Conservation (phyloP, 2,797 vertebrate species). For the Hydrocynus forskahlii region DNA sequence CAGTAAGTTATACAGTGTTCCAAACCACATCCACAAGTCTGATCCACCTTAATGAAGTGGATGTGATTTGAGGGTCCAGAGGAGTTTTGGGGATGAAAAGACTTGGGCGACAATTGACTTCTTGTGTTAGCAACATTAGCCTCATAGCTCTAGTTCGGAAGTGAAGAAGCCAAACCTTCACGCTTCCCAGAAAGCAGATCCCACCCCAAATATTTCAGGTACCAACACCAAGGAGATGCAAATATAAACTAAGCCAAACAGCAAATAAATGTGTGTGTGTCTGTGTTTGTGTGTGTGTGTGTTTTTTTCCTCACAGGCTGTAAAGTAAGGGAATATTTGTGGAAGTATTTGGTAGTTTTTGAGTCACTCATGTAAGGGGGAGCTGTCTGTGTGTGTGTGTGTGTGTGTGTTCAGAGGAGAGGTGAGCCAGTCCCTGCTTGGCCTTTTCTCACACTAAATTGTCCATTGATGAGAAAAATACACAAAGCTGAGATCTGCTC, state of each 20-base stretch:
- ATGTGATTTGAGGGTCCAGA: too few species aligned
- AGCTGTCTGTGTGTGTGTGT: not conserved
- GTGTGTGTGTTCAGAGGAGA: constrained; percentile 4
- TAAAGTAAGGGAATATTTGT: constrained; percentile 35
- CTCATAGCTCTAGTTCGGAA: too few species aligned
- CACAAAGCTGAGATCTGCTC: constrained; percentile 23
- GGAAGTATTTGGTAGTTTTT: constrained; percentile 22
- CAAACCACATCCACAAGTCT: too few species aligned
- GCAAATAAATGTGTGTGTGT: constrained; percentile 4
- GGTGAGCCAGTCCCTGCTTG: not conserved
- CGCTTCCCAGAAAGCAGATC: too few species aligned
- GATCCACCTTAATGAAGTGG: too few species aligned
- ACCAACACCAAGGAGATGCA: constrained; percentile 30
- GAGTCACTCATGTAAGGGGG: not conserved
- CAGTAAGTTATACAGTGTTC: too few species aligned
- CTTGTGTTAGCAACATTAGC: too few species aligned
- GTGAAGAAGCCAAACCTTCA: too few species aligned
- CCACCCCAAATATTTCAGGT: not conserved
- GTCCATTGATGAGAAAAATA: constrained; percentile 31
- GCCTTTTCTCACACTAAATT: constrained; percentile 17
- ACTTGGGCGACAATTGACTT: too few species aligned
- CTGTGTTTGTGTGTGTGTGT: constrained; percentile 16
- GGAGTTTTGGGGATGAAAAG: too few species aligned
- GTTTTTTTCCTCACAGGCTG: constrained; percentile 11
- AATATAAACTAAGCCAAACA: constrained; percentile 37